Evolutionary conservation across 2,888 invertebrate species (phyloP).

Genomic region (Volucella bombylans): DNA sequence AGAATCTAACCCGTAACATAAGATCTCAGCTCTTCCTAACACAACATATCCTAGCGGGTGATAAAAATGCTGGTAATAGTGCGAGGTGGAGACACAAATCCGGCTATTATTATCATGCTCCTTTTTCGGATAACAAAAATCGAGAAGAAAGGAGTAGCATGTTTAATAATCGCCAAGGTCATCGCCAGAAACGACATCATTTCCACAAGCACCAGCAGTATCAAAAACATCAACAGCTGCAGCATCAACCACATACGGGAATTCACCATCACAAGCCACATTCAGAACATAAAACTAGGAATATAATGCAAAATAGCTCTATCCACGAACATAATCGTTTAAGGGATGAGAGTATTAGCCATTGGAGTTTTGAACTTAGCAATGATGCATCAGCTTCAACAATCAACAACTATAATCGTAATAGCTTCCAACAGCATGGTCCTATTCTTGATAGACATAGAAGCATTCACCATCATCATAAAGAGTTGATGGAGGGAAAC

Average conservation of each 20-base stretch:
- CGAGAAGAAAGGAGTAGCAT: slow-evolving; percentile 19
- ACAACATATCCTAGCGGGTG: slow-evolving; percentile 39
- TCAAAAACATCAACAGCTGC: slow-evolving; percentile 30
- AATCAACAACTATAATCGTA: slow-evolving; percentile 15
- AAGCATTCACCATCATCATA: slow-evolving; percentile 18
- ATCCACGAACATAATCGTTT: slow-evolving; percentile 14
- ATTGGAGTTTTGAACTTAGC: neutral
- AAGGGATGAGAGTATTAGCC: slow-evolving; percentile 8
- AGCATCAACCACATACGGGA: slow-evolving; percentile 13
- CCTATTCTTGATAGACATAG: slow-evolving; percentile 34
- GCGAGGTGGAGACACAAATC: slow-evolving; percentile 45
- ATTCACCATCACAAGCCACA: slow-evolving; percentile 14
- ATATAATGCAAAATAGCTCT: slow-evolving; percentile 1
- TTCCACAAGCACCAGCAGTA: slow-evolving; percentile 49
- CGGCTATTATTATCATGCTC: slow-evolving; percentile 52
- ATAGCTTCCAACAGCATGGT: slow-evolving; percentile 30
- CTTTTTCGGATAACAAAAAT: slow-evolving; percentile 52
- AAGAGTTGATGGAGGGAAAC: slow-evolving; percentile 11
- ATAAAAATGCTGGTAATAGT: neutral
- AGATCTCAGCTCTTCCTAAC: slow-evolving; percentile 33
- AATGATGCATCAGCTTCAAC: slow-evolving; percentile 34
- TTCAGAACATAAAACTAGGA: slow-evolving; percentile 1
- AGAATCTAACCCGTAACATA: slow-evolving; percentile 45
- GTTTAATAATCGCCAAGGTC: slow-evolving; percentile 43
- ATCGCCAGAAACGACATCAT: slow-evolving; percentile 63